phyloP scores from a whole-genome alignment of 2,797 vertebrate genomes.

The Melopsittacus undulatus region DNA sequence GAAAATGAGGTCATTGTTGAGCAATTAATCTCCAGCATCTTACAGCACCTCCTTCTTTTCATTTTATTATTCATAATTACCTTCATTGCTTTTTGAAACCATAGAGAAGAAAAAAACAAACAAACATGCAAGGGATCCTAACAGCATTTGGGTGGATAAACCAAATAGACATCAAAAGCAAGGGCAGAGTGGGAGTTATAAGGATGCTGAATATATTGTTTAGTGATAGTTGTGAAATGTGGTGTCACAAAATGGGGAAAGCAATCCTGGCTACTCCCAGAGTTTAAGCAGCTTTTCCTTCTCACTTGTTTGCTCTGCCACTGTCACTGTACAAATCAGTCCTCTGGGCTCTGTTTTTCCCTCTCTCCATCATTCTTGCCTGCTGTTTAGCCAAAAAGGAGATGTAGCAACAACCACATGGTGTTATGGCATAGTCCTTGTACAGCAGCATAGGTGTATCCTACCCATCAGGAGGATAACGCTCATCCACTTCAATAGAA shows the following conservation, averaged over 20 bases:
- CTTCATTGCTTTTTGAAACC: constrained; percentile 23
- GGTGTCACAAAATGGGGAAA: constrained; percentile 62
- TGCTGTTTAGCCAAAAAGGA: constrained; percentile 63
- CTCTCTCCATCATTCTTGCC: constrained; percentile 47
- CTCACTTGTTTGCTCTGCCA: neutral
- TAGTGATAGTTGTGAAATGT: constrained; percentile 50
- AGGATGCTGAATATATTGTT: constrained; percentile 36
- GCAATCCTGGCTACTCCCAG: constrained; percentile 40
- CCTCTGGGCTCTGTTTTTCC: neutral
- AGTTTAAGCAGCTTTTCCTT: constrained; percentile 72
- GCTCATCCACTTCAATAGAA: neutral
- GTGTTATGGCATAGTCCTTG: neutral
- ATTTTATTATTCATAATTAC: neutral
- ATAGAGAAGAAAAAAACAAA: neutral
- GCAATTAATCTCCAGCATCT: constrained; percentile 19
- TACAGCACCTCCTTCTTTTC: neutral
- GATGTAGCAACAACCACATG: neutral
- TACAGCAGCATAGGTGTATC: accelerated
- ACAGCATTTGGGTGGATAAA: neutral
- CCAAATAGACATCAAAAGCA: neutral
- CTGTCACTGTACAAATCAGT: neutral
- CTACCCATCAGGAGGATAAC: accelerated
- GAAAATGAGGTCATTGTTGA: constrained; percentile 43
- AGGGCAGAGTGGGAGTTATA: neutral
- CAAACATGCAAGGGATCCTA: neutral